These are phyloP conservation scores for Coleophora deauratella DNA, from an alignment of 2,888 invertebrate species.

Conservation along the genomic window DNA sequence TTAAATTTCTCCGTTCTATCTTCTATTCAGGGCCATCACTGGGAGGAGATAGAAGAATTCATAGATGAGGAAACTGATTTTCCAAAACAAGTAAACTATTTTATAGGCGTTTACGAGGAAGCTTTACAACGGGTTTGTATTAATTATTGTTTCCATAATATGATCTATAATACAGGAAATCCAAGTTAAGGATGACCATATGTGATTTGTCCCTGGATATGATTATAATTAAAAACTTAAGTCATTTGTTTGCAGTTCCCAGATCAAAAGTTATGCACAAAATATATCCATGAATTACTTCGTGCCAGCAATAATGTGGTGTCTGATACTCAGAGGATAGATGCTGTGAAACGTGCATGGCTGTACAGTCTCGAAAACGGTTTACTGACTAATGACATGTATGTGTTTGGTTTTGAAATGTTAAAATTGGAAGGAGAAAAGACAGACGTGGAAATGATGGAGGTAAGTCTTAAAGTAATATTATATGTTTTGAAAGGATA, in stretches of 20 bases:
- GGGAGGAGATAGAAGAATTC: conserved; percentile 52
- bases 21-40: conserved; percentile 44
- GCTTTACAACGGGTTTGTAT: conserved; percentile 42
- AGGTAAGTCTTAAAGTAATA: conserved; percentile 30
- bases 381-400: conserved; percentile 52
- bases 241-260: conserved; percentile 40
- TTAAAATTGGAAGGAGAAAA: conserved; percentile 43
- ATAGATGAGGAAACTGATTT: conserved; percentile 33
- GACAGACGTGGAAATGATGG: conserved; percentile 34
- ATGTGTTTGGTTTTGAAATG: conserved; percentile 53
- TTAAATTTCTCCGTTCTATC: no score
- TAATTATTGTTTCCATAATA: neutral
- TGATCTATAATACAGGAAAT: neutral
- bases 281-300: conserved; percentile 53
- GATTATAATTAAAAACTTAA: no score
- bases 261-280: conserved; percentile 50
- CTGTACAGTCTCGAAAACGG: conserved; percentile 49
- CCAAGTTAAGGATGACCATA: neutral
- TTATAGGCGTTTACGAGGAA: conserved; percentile 52
- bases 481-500: neutral
- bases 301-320: conserved; percentile 37
- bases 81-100: conserved; percentile 43
- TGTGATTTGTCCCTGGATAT: no score
- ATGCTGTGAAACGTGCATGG: conserved; percentile 56
- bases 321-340: conserved; percentile 41